Evolutionary conservation across 2,888 invertebrate genomes (phyloP), one percentile per base, ranked within the genome.

Genomic region (Heliothis peltigera): DNA sequence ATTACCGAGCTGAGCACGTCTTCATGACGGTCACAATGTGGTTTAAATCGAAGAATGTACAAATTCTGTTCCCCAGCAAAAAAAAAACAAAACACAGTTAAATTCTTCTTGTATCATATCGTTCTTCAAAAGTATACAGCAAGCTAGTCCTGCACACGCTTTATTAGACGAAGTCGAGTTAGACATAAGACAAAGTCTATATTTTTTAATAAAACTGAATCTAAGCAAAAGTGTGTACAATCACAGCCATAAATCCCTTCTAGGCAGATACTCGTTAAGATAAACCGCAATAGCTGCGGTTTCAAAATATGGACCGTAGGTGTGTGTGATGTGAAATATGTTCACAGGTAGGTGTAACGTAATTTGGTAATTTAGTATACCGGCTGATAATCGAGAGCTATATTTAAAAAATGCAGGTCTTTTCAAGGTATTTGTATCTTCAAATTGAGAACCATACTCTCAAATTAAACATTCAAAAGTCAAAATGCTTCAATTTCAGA

Each of bases 211-310:
- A 18, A 0, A 2, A 51, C 48, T 15, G 5, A 21, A n/a, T 28
- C 21, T 35, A 12, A 55, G 19, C 39, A 49, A 12, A 21, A 17
- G n/a, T 47, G 6, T 53, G 12, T 47, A 63, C 42, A 70, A 64
- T 76, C 56, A 71, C 42, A 32, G 32, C 44, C 35, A 71, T 64
- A 71, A 64, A 76, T 72, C 48, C 72, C 59, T 72, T 54, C 57
- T 70, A 49, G 53, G 55, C 44, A 53, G 77, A 76, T 76, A 65
- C 59, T 60, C 77, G 59, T 72, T 57, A 76, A 72, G 72, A 72
- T 72, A 70, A 35, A 59, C 65, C 47, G 53, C 59, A 72, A 76
- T 59, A 42, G 39, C 42, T 22, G 46, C 32, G 39, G 65, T 72
- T 72, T 57, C 72, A 60, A 64, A 72, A 72, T 71, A 28, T 42